Base-by-base conservation (phyloP, 2,797 vertebrate species). In the Acridotheres tristis region DNA sequence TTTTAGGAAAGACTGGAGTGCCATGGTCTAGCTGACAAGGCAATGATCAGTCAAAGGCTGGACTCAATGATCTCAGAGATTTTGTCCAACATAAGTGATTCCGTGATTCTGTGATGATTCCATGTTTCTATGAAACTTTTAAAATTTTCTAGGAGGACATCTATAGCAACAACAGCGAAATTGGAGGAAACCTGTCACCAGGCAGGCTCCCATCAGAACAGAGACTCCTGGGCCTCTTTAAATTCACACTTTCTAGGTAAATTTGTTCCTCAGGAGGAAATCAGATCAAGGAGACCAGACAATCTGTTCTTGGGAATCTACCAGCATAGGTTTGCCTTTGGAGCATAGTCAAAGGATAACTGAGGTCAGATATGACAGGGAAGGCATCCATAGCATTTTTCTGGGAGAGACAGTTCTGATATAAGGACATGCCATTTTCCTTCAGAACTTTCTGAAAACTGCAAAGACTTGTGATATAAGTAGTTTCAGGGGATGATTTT, bases 21-120 rank as follows among this genome's bases (percentile, higher is more conserved):
- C 57, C 51, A 18, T 65, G 25, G 20, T 65, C 43, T n/a, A 51
- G 5, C 29, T 58, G 43, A 45, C n/a, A 65, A 65, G 38, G 29
- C 0, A 0, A 17, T 65, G 29, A 58, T n/a, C 23, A 15, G 27
- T 55, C 22, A 62, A 75, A 19, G 8, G 11, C 0, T 63, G 13
- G 71, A 57, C 36, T 63, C 20, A 36, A 22, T 29, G 7, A 30
- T 34, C 50, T 51, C 79, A 58, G n/a, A 71, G 5, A 2, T 34
- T 57, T 89, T 57, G 42, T 53, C 29, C 38, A 83, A 71, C 2
- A 0, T 26, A 30, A 77, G 15, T 13, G 25, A 51, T 43, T 68
- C 42, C 26, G 20, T 48, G 47, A 47, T 84, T 54, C 50, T 66
- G 13, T 53, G 29, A 40, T 47, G 16, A 55, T 50, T 55, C 23